Evolutionary conservation across 2,888 invertebrate genomes (phyloP).

Genomic region (Sarcophaga rosellei): DNA sequence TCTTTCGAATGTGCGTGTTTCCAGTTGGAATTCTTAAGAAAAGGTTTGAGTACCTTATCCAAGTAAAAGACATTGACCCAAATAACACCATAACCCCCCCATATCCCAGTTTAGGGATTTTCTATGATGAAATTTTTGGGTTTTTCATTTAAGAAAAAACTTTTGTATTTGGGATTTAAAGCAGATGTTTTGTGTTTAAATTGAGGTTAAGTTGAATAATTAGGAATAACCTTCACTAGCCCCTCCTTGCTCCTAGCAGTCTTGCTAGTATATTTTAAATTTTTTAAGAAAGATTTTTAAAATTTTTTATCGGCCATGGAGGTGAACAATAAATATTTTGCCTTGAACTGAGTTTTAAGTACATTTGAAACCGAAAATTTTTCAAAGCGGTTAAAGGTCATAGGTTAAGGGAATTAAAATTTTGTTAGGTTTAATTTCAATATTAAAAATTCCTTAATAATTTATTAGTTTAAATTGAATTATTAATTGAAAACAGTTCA

Average conservation of each 20-base stretch:
- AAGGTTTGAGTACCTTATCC: no score
- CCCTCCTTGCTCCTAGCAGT: no score
- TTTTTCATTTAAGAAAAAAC: background rate
- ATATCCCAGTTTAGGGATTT: background rate
- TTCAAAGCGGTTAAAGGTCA: conserved; percentile 2
- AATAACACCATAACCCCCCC: background rate
- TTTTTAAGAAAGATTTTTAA: background rate
- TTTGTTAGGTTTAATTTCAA: background rate
- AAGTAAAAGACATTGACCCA: conserved; percentile 33
- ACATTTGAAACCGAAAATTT: background rate
- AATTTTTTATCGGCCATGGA: no score
- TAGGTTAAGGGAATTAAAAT: background rate
- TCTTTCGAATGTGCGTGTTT: conserved; percentile 42
- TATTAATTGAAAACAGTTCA: no score
- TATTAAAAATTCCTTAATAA: no score
- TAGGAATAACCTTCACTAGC: background rate
- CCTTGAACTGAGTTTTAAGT: conserved; percentile 24
- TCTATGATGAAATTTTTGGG: background rate
- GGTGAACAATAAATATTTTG: background rate
- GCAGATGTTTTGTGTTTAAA: conserved; percentile 48
- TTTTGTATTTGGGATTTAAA: conserved; percentile 53
- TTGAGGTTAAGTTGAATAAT: background rate
- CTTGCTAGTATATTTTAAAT: background rate
- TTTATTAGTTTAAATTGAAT: no score
- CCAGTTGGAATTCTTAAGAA: background rate